phyloP scores from a whole-genome alignment of 1,140 invertebrate species.

The Drosophila sproati region DNA sequence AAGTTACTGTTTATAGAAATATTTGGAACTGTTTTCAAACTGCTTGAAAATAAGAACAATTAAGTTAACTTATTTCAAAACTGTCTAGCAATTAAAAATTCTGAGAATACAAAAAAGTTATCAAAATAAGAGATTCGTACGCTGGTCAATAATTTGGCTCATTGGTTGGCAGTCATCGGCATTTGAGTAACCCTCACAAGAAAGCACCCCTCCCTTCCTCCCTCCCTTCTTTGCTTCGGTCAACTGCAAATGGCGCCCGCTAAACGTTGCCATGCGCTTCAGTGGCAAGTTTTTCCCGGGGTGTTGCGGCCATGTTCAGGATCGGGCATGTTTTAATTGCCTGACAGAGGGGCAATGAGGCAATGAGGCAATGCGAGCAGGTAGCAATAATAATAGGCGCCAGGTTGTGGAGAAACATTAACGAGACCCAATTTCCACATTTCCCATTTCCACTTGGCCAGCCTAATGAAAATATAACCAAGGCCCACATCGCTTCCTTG shows the following conservation, averaged over 20 bases:
- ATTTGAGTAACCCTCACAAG: slow-evolving; percentile 9
- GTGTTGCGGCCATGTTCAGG: slow-evolving; percentile 64
- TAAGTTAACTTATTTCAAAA: too few species aligned
- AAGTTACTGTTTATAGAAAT: too few species aligned
- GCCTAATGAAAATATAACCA: slow-evolving; percentile 68
- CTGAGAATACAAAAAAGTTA: too few species aligned
- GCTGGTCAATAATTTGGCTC: not conserved
- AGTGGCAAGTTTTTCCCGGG: slow-evolving; percentile 9
- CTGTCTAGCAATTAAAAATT: too few species aligned
- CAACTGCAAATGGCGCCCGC: slow-evolving; percentile 65
- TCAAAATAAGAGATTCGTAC: too few species aligned
- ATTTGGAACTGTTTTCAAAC: too few species aligned
- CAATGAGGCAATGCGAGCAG: slow-evolving; percentile 28
- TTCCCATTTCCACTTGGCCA: slow-evolving; percentile 32
- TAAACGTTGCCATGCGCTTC: slow-evolving; percentile 79
- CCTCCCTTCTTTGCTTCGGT: not conserved
- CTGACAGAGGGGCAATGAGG: slow-evolving; percentile 41
- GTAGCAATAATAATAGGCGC: slow-evolving; percentile 53
- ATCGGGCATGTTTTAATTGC: slow-evolving; percentile 59
- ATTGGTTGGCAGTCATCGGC: slow-evolving; percentile 51
- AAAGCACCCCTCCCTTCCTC: slow-evolving; percentile 28
- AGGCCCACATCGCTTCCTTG: slow-evolving; percentile 10
- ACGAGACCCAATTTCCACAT: slow-evolving; percentile 48
- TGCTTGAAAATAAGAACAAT: too few species aligned
- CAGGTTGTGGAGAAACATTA: slow-evolving; percentile 20